Evolutionary conservation across 2,888 invertebrate genomes (phyloP), one percentile per base, ranked within the genome.

Genomic region (Xestia ashworthii): DNA sequence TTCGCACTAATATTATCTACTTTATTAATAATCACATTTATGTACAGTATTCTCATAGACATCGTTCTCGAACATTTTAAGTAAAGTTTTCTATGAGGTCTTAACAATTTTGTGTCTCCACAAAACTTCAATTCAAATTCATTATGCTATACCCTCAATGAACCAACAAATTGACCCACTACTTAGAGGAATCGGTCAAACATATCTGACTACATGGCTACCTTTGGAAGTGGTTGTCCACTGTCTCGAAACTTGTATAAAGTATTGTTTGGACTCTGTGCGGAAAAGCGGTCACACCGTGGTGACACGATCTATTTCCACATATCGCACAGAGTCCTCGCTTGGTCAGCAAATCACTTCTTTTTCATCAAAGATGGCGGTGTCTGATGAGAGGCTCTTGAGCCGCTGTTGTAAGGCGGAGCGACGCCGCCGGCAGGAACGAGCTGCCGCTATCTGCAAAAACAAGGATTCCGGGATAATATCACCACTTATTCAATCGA

Each of bases 271-370:
- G 94, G 96, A 96, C 96, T 94, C 96, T 94, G 93, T 82, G 92
- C 94, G 89, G 89, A 92, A 92, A 92, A 90, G 86, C 91, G 97
- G 97, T 98, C 98, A 99, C 97, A 99, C 98, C 88, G 99, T 99
- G 92, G 98, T 99, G 93, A 99, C 98, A 85, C 98, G 97, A 95
- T 99, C 99, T 90, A 99, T 98, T 96, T 99, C 98, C 93, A 98
- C 98, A 95, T 98, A 99, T 94, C 98, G 98, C 97, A 98, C 98
- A 98, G 98, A 98, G 98, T 98, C 98, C 97, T 98, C 98, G 98
- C 98, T 98, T 97, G 98, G 98, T 99, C 99, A 99, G 98, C 98
- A 98, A 97, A 98, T 98, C 97, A 98, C 98, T 95, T 98, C 98
- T 95, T 98, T 98, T 91, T 98, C 98, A 90, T 98, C 98, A 90